phyloP scores from a whole-genome alignment of 2,888 invertebrate species.

The Mellilla xanthometata region DNA sequence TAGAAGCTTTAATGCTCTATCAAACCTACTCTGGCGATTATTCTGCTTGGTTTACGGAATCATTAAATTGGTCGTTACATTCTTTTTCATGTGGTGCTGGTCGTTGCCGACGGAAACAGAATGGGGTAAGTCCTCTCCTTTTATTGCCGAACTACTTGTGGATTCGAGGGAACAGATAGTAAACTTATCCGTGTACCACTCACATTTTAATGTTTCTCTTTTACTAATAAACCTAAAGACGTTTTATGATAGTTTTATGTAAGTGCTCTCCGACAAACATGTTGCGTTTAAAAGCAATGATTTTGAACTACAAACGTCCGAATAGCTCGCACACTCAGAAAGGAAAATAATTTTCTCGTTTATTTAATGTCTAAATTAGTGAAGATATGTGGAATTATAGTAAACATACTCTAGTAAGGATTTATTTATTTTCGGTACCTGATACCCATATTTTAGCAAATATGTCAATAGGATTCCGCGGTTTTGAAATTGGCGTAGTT shows the following conservation, averaged over 20 bases:
- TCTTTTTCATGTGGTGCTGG: slow-evolving; percentile 77
- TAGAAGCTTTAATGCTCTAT: slow-evolving; percentile 64
- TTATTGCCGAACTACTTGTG: slow-evolving; percentile 67
- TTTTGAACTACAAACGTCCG: neutral
- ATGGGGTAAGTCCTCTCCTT: slow-evolving; percentile 79
- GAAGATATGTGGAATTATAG: too few relatives aligned
- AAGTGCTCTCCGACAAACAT: slow-evolving; percentile 15
- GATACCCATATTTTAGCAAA: too few relatives aligned
- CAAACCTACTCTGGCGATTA: slow-evolving; percentile 58
- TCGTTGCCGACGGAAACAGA: slow-evolving; percentile 66
- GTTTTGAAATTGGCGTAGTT: too few relatives aligned
- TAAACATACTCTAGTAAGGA: too few relatives aligned
- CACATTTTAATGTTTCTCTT: slow-evolving; percentile 41
- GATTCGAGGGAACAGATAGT: slow-evolving; percentile 53
- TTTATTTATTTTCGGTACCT: too few relatives aligned
- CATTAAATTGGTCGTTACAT: slow-evolving; percentile 70
- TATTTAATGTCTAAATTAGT: too few relatives aligned
- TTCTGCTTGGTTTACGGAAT: slow-evolving; percentile 64
- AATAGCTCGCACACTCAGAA: too few relatives aligned
- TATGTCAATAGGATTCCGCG: too few relatives aligned
- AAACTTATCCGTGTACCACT: slow-evolving; percentile 45
- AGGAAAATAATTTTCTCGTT: too few relatives aligned
- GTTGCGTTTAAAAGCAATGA: slow-evolving; percentile 11
- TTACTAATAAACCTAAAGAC: slow-evolving; percentile 43
- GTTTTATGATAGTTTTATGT: slow-evolving; percentile 43